A percentile compares a stretch with the other conserved stretches of the same genome.
These are phyloP conservation scores for Platycheirus rosarum DNA, from an alignment of 2,888 invertebrate species.

Conservation along the genomic window DNA sequence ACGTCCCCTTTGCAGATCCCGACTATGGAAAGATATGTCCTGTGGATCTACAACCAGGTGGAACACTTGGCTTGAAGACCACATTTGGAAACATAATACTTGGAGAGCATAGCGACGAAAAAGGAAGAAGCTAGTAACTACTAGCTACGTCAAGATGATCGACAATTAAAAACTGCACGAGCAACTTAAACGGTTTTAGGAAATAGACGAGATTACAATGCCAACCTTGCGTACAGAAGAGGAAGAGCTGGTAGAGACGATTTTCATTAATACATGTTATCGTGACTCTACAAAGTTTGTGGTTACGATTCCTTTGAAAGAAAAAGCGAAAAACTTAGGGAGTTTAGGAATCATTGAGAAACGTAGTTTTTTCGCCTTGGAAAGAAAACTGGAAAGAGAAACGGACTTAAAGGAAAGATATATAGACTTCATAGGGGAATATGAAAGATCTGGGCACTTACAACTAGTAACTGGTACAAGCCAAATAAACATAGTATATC, in stretches of 20 bases:
- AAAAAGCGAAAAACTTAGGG: not conserved
- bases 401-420: slow-evolving; percentile 3
- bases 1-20: too few species aligned
- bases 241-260: not conserved
- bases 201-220: too few species aligned
- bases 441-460: slow-evolving; percentile 25
- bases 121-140: too few species aligned
- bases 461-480: not conserved
- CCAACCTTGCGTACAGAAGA: not conserved
- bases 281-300: not conserved
- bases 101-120: too few species aligned
- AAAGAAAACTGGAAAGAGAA: slow-evolving; percentile 10
- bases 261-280: not conserved
- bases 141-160: too few species aligned
- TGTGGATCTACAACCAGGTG: too few species aligned
- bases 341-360: not conserved
- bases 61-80: too few species aligned
- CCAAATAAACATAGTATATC: slow-evolving; percentile 2
- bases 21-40: too few species aligned
- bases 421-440: slow-evolving; percentile 22
- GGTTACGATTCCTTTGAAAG: not conserved
- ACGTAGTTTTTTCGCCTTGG: slow-evolving; percentile 2
- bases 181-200: too few species aligned
- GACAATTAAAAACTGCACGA: too few species aligned
- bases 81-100: too few species aligned